phyloP scores from a whole-genome alignment of 2,797 vertebrate genomes.

The Threskiornis aethiopicus region DNA sequence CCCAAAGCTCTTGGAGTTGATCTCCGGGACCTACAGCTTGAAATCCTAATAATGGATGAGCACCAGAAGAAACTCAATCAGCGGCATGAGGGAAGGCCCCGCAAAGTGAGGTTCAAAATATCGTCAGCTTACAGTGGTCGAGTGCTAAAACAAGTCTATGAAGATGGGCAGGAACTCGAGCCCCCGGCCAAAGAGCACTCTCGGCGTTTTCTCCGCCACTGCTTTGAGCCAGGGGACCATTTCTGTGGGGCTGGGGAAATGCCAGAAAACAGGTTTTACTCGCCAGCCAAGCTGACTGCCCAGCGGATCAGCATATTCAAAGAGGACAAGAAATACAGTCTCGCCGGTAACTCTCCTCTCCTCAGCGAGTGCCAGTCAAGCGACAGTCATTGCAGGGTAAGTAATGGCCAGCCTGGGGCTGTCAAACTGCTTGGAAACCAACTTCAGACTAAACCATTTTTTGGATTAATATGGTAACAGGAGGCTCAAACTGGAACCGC shows the following conservation, averaged over 20 bases:
- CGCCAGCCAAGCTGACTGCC: constrained; percentile 85
- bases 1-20: neutral
- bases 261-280: constrained; percentile 52
- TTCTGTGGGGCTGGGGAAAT: constrained; percentile 75
- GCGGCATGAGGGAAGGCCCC: constrained; percentile 81
- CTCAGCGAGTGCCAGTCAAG: constrained; percentile 61
- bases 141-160: constrained; percentile 92
- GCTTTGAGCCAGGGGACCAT: constrained; percentile 82
- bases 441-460: fast-evolving
- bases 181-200: constrained; percentile 89
- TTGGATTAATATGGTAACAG: fast-evolving
- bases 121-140: constrained; percentile 93
- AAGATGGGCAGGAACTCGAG: constrained; percentile 93
- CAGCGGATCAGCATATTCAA: constrained; percentile 90
- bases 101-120: constrained; percentile 94
- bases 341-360: constrained; percentile 54
- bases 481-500: neutral
- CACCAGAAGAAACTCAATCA: constrained; percentile 77
- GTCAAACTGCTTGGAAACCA: fast-evolving
- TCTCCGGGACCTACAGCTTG: neutral
- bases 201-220: constrained; percentile 84
- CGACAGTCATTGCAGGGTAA: constrained; percentile 78
- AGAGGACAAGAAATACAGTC: constrained; percentile 76
- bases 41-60: constrained; percentile 82
- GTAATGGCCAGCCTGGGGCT: neutral